Evolutionary conservation across 2,113 vertebrate species (phyloP), one percentile per base, ranked within the genome.

Genomic region (Nothoprocta perdicaria): DNA sequence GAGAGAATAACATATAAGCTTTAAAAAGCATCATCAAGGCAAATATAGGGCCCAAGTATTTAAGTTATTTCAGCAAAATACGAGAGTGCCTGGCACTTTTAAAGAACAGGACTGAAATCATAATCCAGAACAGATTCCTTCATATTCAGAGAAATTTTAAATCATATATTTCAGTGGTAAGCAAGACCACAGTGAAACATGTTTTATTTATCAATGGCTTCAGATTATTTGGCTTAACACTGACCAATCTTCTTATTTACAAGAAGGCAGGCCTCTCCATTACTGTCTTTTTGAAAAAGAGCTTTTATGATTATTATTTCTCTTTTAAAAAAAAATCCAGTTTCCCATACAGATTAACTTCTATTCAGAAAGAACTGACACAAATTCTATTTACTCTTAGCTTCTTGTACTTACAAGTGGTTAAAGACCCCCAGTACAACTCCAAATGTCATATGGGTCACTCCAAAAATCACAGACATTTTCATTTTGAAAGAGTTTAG

Each of bases 401-500:
- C 19, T 71, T 67, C 26, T 52, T 63, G 6, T 95, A 98, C 98
- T 99, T 96, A 99, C 99, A 98, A 71, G 96, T 99, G 98, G 97
- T 99, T 99, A 93, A 98, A 99, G 90, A 98, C 97, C 55, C 99
- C 98, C 87, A 99, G 74, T 41, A 98, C 41, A 68, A 99, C 97
- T 41, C 99, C 99, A 88, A 99, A 99, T 11, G 97, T 98, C 99
- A 99, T 99, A 95, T 99, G 99, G 86, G 97, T 76, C 82, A 99
- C 95, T 55, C 99, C 99, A 84, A 99, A 72, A 93, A 99, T 99
- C 89, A 99, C 98, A 15, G 99, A 99, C 99, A 99, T 99, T 97
- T 99, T 99, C 99, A 99, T 99, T 94, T 99, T 99, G 92, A 99
- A 99, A 40, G 99, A 99, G 96, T 99, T 99, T 27, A 99, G 97